Conservation (phyloP, 2,797 vertebrate genomes). For the Manis crassicaudata region DNA sequence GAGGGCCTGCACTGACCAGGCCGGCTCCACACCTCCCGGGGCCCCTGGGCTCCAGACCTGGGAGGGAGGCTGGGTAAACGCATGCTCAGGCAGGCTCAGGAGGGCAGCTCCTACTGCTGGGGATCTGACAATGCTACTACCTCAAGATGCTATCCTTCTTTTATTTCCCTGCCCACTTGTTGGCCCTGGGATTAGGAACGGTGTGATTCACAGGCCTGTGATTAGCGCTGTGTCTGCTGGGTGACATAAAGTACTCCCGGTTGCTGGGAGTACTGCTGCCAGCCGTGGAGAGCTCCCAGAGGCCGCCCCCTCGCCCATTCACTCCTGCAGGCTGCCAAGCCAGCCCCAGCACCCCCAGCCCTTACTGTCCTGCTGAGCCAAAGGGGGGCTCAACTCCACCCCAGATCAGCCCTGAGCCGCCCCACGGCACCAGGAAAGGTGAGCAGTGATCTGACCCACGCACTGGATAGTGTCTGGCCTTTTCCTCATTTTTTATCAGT, state of each 20-base stretch:
- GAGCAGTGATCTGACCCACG: neutral
- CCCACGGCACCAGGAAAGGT: neutral
- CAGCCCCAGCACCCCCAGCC: fast-evolving
- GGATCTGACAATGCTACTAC: neutral
- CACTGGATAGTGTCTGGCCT: fast-evolving
- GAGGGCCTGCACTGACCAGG: neutral
- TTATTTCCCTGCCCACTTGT: neutral
- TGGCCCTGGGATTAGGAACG: conserved; percentile 42
- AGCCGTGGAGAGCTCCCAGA: neutral
- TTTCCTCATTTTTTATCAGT: neutral
- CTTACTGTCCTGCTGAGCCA: neutral
- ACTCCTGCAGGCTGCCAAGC: neutral
- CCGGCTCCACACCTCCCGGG: neutral
- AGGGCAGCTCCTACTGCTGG: neutral
- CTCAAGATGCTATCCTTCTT: neutral
- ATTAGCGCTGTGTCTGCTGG: neutral
- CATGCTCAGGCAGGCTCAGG: neutral
- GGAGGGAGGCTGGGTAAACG: fast-evolving
- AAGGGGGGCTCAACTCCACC: neutral
- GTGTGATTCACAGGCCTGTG: conserved; percentile 1
- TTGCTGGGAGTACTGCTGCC: neutral
- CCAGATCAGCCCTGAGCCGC: neutral
- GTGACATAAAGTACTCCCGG: conserved; percentile 5
- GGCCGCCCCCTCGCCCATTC: too few relatives aligned
- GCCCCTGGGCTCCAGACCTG: neutral